A percentile compares a stretch with the other conserved stretches of the same genome.
Evolutionary conservation across 2,113 vertebrate genomes (phyloP).

Genomic region (Lontra canadensis): DNA sequence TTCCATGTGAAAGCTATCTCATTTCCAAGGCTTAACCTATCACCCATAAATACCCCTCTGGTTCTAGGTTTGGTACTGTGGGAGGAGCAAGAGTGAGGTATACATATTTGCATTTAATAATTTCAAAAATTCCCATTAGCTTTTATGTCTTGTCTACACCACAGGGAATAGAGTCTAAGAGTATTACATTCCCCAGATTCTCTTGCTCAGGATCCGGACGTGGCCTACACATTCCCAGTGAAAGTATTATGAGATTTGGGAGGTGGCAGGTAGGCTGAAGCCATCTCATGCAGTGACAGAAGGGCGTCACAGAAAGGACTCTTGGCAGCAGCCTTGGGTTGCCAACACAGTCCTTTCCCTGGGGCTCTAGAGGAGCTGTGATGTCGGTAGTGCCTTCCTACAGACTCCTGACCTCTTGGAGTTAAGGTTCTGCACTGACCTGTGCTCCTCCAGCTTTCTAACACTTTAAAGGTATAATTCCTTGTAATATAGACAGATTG

Average conservation of each 20-base stretch:
- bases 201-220: not conserved
- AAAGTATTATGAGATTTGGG: not conserved
- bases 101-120: not conserved
- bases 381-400: not conserved
- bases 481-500: not conserved
- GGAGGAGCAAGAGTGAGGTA: not conserved
- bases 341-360: too few species aligned
- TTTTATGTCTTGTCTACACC: not conserved
- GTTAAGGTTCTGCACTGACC: not conserved
- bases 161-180: not conserved
- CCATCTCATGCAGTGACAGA: not conserved
- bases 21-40: not conserved
- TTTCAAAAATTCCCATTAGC: not conserved
- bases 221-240: not conserved
- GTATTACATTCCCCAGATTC: not conserved
- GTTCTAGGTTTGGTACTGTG: not conserved
- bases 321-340: not conserved
- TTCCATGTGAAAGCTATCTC: not conserved
- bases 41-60: not conserved
- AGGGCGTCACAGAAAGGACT: not conserved
- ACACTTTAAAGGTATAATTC: not conserved
- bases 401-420: not conserved
- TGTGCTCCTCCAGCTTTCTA: not conserved
- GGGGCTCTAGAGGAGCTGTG: not conserved
- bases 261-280: not conserved